Evolutionary conservation across 2,888 invertebrate genomes (phyloP), one percentile per base, ranked within the genome.

Genomic region (Caenorhabditis sp.): DNA sequence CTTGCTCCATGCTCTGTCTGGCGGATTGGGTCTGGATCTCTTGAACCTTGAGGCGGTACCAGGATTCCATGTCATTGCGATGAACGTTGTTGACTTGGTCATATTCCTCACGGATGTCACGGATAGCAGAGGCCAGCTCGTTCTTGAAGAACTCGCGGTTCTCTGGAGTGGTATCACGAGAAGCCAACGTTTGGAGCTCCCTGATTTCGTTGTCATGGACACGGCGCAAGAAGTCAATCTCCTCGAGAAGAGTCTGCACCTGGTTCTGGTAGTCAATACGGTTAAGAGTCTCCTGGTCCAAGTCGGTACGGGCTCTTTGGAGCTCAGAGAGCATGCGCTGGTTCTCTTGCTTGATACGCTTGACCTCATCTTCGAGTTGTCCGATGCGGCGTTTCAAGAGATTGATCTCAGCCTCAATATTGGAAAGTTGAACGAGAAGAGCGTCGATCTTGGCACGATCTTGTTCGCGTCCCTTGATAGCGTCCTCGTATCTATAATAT

Each of bases 111-210:
- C 94, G 93, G 86, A 94, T 94, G 86, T 94, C 94, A 47, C 93
- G 90, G 87, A 94, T 93, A 63, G 93, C 93, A 80, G 93, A 91
- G 5, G 93, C 92, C 84, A 94, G 90, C 86, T 94, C 94, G 89
- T 93, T 94, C 92, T 93, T 93, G 93, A 94, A 94, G 93, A 93
- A 94, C 87, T 94, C 93, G 19, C 94, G 91, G 92, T 94, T 93
- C 90, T 94, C 94, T 61, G 92, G 92, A 2, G 93, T 93, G 8
- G 94, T 93, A 90, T 94, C 94, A 31, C 93, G 90, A 87, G 93
- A 93, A 22, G 93, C 93, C 77, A 93, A 91, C 24, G 93, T 93
- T 54, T 93, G 93, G 63, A 94, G 90, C 82, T 94, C 94, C 88
- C 93, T 93, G 88, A 94, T 87, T 66, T 93, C 93, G 91, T 85